These are phyloP conservation scores for Isoperla grammatica DNA, from an alignment of 2,888 invertebrate species.

Conservation along the genomic window DNA sequence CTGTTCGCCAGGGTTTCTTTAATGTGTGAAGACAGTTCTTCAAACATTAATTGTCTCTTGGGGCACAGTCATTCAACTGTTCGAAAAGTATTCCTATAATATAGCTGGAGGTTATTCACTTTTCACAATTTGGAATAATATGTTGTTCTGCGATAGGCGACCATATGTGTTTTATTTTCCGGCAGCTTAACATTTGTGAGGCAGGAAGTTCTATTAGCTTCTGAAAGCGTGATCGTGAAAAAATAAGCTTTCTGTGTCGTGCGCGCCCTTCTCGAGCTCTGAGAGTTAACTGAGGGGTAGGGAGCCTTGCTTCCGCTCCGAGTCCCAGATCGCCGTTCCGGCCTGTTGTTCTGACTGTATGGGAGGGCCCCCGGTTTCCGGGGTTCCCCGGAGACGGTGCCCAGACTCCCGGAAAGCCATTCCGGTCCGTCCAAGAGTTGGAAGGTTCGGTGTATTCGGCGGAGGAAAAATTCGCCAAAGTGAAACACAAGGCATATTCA, in stretches of 20 bases:
- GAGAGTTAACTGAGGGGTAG: slow-evolving; percentile 5
- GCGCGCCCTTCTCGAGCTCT: background rate
- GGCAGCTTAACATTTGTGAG: background rate
- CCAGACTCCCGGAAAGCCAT: slow-evolving; percentile 25
- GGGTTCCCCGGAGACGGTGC: slow-evolving; percentile 22
- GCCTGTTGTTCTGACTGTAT: slow-evolving; percentile 25
- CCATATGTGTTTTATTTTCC: slow-evolving; percentile 4
- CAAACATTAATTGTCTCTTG: too few species aligned
- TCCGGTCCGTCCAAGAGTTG: slow-evolving; percentile 16
- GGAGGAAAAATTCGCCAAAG: too few species aligned
- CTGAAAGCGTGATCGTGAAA: slow-evolving; percentile 11
- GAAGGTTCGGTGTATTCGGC: too few species aligned
- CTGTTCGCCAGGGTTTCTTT: too few species aligned
- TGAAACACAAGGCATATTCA: too few species aligned
- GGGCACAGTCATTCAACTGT: too few species aligned
- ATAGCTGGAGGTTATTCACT: too few species aligned
- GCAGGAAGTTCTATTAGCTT: slow-evolving; percentile 17
- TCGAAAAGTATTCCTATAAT: too few species aligned
- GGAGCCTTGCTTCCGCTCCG: slow-evolving; percentile 20
- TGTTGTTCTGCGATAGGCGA: too few species aligned
- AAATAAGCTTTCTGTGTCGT: slow-evolving; percentile 12
- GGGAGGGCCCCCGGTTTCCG: slow-evolving; percentile 10
- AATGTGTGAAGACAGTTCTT: too few species aligned
- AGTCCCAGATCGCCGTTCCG: slow-evolving; percentile 21
- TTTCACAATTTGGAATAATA: too few species aligned